Base-by-base conservation (phyloP, 2,888 invertebrate genomes). In the Lucinisca nassula region DNA sequence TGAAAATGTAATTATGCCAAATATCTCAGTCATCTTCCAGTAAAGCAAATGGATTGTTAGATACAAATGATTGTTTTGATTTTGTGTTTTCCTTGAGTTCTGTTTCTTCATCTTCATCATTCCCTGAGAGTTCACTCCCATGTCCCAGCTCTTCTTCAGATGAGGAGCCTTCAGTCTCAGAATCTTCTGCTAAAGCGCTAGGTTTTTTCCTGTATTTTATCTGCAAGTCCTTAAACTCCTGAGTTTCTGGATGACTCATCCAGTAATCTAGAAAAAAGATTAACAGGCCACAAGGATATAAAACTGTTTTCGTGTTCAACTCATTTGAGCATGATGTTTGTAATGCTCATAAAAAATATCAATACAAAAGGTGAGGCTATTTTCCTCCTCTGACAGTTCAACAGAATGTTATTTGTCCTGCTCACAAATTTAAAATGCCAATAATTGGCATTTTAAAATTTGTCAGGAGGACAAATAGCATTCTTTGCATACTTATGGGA, bases 161-260 rank as follows among this genome's bases (percentile, higher is more conserved):
- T 24, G 82, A 80, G 8, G 67, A 76, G 12, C 74, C 67, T 51
- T 82, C 89, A 24, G 58, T 70, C 17, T 85, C 85, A 24, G 58
- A 61, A 17, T 87, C 86, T 67, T 85, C 84, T 27, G 97, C 97
- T 97, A 87, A 81, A 12, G 97, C 97, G 97, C 74, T 55, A 35
- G 84, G 74, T 37, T 88, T 40, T 61, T 61, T 40, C n/a, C 82
- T 82, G 67, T 92, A 90, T 24, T 84, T 70, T 30, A 87, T 97
- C 88, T 97, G 97, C 0, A 98, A 97, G 91, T 97, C 97, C 90
- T 97, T 97, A 0, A 98, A 95, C 86, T 98, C 97, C 30, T 79
- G 61, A 10, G 94, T 93, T 38, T 93, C 93, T 0, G 97, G 97
- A 95, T 97, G 97, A 0, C 91, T 96, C 90, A 97, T 97, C 97